A percentile compares a stretch with the other conserved stretches of the same genome.
These are phyloP conservation scores for Aspidoscelis tigris DNA, from an alignment of 2,113 vertebrate genomes.

Conservation along the genomic window DNA sequence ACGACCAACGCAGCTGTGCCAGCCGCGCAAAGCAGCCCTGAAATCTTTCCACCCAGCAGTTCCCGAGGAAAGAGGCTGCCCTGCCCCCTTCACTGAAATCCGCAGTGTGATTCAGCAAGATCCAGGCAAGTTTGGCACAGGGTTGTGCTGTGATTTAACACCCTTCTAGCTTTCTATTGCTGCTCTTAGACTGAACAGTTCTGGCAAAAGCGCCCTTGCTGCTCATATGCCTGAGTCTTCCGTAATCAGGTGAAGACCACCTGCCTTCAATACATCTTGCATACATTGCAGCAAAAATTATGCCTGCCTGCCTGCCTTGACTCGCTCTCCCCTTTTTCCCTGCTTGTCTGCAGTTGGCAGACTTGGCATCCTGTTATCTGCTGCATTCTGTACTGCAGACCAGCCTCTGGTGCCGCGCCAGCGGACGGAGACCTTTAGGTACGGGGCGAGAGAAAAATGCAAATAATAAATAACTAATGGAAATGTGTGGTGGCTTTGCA, in stretches of 20 bases:
- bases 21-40: slow-evolving; percentile 26
- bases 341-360: neutral
- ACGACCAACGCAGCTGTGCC: slow-evolving; percentile 13
- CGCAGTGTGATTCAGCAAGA: slow-evolving; percentile 40
- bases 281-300: neutral
- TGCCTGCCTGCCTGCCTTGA: no score
- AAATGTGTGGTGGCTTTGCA: no score
- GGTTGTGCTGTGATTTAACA: neutral
- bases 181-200: no score
- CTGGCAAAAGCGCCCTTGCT: no score
- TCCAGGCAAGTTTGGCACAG: neutral
- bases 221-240: no score
- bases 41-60: slow-evolving; percentile 20
- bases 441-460: no score
- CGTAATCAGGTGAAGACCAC: neutral
- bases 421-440: no score
- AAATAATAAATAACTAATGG: no score
- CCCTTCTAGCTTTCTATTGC: no score
- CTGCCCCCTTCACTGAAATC: slow-evolving; percentile 51
- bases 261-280: neutral
- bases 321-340: neutral
- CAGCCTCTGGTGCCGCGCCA: no score
- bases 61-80: neutral
- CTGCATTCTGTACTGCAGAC: neutral
- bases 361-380: no score